Evolutionary conservation across 2,888 invertebrate genomes (phyloP), one percentile per base, ranked within the genome.

Genomic region (Yponomeuta sedellus): DNA sequence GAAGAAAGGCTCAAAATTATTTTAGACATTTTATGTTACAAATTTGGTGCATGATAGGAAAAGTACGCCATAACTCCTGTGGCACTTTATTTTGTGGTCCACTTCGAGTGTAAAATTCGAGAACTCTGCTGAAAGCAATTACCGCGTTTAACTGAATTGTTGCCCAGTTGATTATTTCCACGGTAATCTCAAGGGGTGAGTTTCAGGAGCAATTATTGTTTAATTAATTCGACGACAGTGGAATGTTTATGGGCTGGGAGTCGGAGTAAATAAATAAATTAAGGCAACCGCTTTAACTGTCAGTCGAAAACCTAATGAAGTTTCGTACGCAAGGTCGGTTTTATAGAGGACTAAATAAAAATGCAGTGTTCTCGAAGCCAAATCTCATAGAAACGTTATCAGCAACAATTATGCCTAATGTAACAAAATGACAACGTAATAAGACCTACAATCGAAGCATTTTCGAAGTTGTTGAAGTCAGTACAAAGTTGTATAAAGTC

Each of bases 121-220:
- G 25, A 63, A 63, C 40, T 44, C 44, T 20, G 63, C 63, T 16
- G 63, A 20, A 28, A 63, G 63, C 44, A 63, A 63, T 63, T 63
- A 63, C 40, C 20, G 39, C 40, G 63, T 20, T 63, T 44, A 63
- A 40, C 44, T 40, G 63, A 63, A 44, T 44, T 63, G 63, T 63
- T 63, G 44, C 20, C 16, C 19, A 20, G 63, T 22, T 63, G 20
- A 63, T 63, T 63, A 22, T 63, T 40, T 63, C 59, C 44, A 16
- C 44, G 16, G 44, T 52, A 52, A 52, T 52, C 44, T 52, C 44
- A 52, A 52, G 44, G 44, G 44, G 44, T 52, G 44, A 52, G 44
- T 52, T 52, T 52, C 44, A 52, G 44, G 44, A 12, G 16, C 44
- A 52, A 52, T 52, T 52, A 52, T 52, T 52, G 16, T 52, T 52